Evolutionary conservation across 2,113 vertebrate species (phyloP), one percentile per base, ranked within the genome.

Genomic region (Brachirus orientalis): DNA sequence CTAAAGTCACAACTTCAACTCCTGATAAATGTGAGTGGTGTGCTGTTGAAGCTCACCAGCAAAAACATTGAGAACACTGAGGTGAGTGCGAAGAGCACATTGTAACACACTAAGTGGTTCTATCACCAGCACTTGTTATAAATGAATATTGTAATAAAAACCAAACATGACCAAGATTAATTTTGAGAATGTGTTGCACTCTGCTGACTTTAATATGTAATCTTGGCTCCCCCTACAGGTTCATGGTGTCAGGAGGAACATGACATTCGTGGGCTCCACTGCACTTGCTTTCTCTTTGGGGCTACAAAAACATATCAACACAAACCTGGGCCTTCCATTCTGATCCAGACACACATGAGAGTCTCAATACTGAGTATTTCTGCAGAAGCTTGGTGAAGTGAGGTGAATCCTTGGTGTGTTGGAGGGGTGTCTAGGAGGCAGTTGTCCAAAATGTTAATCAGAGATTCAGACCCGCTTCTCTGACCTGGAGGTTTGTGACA

Each of bases 381-480:
- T 58, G 61, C 28, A 38, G 53, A 52, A 41, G 62, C 51, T 64
- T 75, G 65, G 59, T 59, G 72, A 54, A 77, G 55, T 44, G 28
- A 16, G n/a, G 75, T 57, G 38, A 63, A 46, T 44, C 68, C 57
- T 33, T 54, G 50, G 62, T 86, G 72, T 72, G 56, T 72, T 9
- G 59, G 68, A 87, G 35, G 63, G 66, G 40, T 71, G 77, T 75
- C 63, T 59, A 6, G 78, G 63, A 52, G 60, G 75, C 82, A 80
- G 43, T 58, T 87, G 80, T 82, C 81, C 53, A 52, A 72, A 70
- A 63, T 89, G 78, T 79, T 83, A 73, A 65, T 64, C 66, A 58
- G 48, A 74, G 61, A 16, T 0, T 61, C 64, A 41, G 44, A 16
- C 10, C 56, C 35, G 2, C 45, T 75, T 70, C 58, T 75, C 55